Conservation (phyloP, 2,797 vertebrate species). For the Mormyrus hasselquistii region DNA sequence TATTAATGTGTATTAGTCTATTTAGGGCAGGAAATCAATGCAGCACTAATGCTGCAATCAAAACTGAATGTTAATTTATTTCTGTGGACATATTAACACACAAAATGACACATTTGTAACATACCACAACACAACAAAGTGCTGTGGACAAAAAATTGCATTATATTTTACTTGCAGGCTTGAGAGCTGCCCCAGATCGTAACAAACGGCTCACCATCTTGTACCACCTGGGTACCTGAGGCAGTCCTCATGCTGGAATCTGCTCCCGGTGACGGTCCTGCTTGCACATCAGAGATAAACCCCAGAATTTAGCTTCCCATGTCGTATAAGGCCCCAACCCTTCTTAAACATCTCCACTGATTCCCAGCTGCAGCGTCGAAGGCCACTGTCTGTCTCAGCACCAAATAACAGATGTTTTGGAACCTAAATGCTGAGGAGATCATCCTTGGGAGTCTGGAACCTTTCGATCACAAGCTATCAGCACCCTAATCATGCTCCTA, state of each 20-base stretch:
- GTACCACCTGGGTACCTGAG: background rate
- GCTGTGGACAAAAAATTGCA: background rate
- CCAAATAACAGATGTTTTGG: background rate
- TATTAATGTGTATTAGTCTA: background rate
- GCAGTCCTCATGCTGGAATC: no score
- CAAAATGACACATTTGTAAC: background rate
- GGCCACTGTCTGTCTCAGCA: background rate
- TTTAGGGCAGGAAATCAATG: slow-evolving; percentile 7
- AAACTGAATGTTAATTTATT: background rate
- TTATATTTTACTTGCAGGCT: background rate
- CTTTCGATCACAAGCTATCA: background rate
- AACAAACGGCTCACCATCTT: background rate
- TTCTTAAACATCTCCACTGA: background rate
- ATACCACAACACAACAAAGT: background rate
- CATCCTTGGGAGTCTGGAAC: background rate
- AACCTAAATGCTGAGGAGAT: background rate
- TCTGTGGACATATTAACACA: background rate
- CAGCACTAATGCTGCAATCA: background rate
- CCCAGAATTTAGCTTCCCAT: background rate
- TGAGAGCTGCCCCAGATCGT: background rate
- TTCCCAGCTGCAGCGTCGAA: background rate
- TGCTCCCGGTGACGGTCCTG: background rate
- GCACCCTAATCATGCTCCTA: background rate
- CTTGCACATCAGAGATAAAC: background rate
- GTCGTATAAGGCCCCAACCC: background rate